These are phyloP conservation scores for Cisticola juncidis DNA, from an alignment of 2,113 vertebrate species.

Conservation along the genomic window DNA sequence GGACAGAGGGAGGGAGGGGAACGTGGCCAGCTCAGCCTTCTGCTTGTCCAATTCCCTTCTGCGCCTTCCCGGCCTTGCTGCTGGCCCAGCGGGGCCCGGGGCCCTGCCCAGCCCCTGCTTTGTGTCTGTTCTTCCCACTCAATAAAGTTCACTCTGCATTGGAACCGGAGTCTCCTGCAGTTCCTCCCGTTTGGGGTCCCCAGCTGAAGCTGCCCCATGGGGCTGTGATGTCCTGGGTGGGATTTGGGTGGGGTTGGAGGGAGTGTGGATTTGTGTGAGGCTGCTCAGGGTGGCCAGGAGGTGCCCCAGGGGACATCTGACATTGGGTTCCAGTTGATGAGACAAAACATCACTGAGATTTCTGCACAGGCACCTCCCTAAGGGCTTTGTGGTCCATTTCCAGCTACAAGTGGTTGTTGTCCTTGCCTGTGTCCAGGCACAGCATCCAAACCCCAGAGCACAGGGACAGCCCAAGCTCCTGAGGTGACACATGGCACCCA, in stretches of 20 bases:
- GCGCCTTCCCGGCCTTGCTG: not conserved
- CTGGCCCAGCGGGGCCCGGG: not conserved
- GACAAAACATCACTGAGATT: fast-evolving
- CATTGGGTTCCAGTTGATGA: not conserved
- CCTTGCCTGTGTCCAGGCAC: no score
- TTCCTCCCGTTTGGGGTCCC: not conserved
- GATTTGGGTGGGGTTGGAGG: not conserved
- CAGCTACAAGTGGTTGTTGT: not conserved
- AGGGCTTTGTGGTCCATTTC: not conserved
- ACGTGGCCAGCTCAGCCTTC: no score
- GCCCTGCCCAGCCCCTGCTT: not conserved
- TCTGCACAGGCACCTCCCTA: not conserved
- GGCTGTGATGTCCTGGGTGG: not conserved
- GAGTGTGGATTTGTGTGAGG: not conserved
- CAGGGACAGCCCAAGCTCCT: no score
- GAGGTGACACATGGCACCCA: no score
- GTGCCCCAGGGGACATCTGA: no score
- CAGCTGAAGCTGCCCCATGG: not conserved
- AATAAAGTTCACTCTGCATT: not conserved
- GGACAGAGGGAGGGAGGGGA: no score
- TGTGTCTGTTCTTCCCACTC: not conserved
- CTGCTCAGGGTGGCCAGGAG: not conserved
- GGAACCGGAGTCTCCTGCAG: not conserved
- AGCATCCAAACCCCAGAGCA: no score
- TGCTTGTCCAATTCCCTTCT: no score